These are phyloP conservation scores for Hyperoplus immaculatus DNA, from an alignment of 2,797 vertebrate genomes.

Conservation along the genomic window DNA sequence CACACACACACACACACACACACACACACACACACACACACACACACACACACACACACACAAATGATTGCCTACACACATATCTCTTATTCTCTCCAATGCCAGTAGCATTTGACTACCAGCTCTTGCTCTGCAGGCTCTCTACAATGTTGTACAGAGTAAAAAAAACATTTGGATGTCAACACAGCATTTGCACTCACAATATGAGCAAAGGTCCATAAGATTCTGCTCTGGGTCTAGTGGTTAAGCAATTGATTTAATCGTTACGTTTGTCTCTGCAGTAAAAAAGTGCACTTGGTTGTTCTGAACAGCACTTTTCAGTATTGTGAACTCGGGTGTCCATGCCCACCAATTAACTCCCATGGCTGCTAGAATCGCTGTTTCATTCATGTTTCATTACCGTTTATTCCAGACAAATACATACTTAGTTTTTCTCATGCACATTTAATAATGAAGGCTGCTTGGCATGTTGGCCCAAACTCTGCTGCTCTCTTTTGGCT, in stretches of 20 bases:
- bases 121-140: slow-evolving; percentile 34
- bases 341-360: slow-evolving; percentile 56
- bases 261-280: slow-evolving; percentile 43
- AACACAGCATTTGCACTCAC: slow-evolving; percentile 56
- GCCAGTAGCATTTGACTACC: slow-evolving; percentile 36
- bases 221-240: slow-evolving; percentile 32
- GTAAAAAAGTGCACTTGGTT: slow-evolving; percentile 67
- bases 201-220: slow-evolving; percentile 39
- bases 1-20: not conserved
- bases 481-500: slow-evolving; percentile 69
- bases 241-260: slow-evolving; percentile 35
- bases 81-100: slow-evolving; percentile 34
- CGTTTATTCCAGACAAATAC: slow-evolving; percentile 54
- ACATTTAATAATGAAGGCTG: slow-evolving; percentile 73
- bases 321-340: slow-evolving; percentile 61
- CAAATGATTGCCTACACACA: slow-evolving; percentile 1
- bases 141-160: slow-evolving; percentile 37
- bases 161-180: slow-evolving; percentile 76
- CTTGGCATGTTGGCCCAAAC: slow-evolving; percentile 64
- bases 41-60: not conserved
- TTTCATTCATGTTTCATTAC: slow-evolving; percentile 57
- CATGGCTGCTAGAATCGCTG: slow-evolving; percentile 65
- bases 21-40: not conserved
- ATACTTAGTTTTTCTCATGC: slow-evolving; percentile 54
- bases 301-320: slow-evolving; percentile 62